Evolutionary conservation across 2,797 vertebrate species (phyloP).

Genomic region (Paratrypauchen microcephalus): DNA sequence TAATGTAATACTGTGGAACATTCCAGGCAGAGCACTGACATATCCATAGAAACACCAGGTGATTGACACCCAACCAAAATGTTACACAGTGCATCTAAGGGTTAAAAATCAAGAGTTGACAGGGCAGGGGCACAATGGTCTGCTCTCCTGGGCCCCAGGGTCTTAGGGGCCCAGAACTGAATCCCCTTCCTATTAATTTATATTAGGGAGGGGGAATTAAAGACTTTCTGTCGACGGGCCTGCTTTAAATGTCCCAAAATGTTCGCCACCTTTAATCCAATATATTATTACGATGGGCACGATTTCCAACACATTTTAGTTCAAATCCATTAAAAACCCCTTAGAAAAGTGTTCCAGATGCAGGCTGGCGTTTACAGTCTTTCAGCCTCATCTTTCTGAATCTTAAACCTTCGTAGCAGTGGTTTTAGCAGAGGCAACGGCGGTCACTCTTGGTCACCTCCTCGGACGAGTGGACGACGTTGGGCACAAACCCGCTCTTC

Average conservation of each 20-base stretch:
- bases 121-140: too few species aligned
- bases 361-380: slow-evolving; percentile 32
- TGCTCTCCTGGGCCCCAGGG: too few species aligned
- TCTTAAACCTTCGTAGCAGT: not conserved
- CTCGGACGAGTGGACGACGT: slow-evolving; percentile 97
- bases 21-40: too few species aligned
- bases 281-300: slow-evolving; percentile 20
- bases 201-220: too few species aligned
- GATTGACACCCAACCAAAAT: too few species aligned
- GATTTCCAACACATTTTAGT: slow-evolving; percentile 15
- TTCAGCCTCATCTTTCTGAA: slow-evolving; percentile 11
- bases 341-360: slow-evolving; percentile 37
- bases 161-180: too few species aligned
- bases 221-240: too few species aligned
- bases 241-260: slow-evolving; percentile 15
- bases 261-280: slow-evolving; percentile 28
- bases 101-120: too few species aligned
- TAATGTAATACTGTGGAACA: too few species aligned
- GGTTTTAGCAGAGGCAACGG: slow-evolving; percentile 78
- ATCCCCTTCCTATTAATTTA: too few species aligned
- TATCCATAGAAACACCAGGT: too few species aligned
- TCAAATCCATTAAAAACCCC: slow-evolving; percentile 13
- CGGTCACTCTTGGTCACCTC: slow-evolving; percentile 97
- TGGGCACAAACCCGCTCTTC: slow-evolving; percentile 97
- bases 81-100: too few species aligned